Conservation (phyloP, 1,140 invertebrate species). For the Mercenaria mercenaria region DNA sequence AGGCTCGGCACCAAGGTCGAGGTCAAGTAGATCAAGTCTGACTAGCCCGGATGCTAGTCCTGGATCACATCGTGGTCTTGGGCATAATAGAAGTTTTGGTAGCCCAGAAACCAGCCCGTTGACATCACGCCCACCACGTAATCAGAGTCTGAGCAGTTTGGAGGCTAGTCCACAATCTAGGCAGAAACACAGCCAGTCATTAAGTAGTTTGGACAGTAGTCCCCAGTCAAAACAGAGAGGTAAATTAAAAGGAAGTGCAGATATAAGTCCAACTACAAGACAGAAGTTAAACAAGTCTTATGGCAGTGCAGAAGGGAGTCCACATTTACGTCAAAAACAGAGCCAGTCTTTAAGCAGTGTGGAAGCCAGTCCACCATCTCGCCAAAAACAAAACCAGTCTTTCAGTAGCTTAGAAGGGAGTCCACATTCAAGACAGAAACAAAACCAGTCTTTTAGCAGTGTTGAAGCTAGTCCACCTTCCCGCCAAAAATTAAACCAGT, state of each 20-base stretch:
- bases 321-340: slow-evolving; percentile 45
- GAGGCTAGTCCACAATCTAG: slow-evolving; percentile 59
- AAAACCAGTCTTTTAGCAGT: slow-evolving; percentile 53
- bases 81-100: slow-evolving; percentile 38
- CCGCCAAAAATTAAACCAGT: slow-evolving; percentile 44
- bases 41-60: slow-evolving; percentile 61
- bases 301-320: slow-evolving; percentile 51
- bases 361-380: slow-evolving; percentile 52
- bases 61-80: background rate
- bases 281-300: slow-evolving; percentile 49
- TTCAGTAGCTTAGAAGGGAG: slow-evolving; percentile 56
- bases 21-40: slow-evolving; percentile 60
- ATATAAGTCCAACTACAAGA: slow-evolving; percentile 23
- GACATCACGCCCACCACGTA: slow-evolving; percentile 31
- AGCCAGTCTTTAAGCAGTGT: slow-evolving; percentile 59
- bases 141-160: slow-evolving; percentile 45
- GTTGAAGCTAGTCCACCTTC: slow-evolving; percentile 48
- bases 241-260: slow-evolving; percentile 10
- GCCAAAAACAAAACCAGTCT: slow-evolving; percentile 54
- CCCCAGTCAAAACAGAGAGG: slow-evolving; percentile 39
- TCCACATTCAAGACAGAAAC: slow-evolving; percentile 48
- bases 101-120: slow-evolving; percentile 55
- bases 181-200: slow-evolving; percentile 11
- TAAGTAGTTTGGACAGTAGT: slow-evolving; percentile 42
- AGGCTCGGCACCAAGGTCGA: slow-evolving; percentile 30